These are phyloP conservation scores for Epistrophe grossulariae DNA, from an alignment of 2,888 invertebrate genomes.

Conservation along the genomic window DNA sequence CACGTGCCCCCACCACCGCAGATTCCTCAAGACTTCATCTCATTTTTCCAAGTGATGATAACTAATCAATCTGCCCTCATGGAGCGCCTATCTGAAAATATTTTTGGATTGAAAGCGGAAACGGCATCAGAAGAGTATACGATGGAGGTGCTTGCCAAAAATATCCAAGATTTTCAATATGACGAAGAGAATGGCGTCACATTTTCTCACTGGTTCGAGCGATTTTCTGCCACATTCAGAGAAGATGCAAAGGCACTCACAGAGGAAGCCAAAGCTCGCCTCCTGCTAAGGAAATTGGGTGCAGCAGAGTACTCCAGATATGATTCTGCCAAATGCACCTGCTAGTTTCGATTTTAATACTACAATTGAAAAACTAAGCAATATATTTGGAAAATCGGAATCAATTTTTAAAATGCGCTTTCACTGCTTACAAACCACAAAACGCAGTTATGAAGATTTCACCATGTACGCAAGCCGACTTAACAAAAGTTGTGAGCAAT, in stretches of 20 bases:
- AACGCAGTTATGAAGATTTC: constrained; percentile 62
- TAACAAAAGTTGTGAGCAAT: constrained; percentile 70
- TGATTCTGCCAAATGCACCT: constrained; percentile 69
- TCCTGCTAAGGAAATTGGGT: constrained; percentile 43
- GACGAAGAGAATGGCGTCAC: constrained; percentile 31
- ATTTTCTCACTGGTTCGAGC: constrained; percentile 33
- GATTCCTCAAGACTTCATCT: constrained; percentile 1
- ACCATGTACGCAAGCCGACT: constrained; percentile 52
- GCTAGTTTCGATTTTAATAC: constrained; percentile 48
- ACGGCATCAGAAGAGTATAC: constrained; percentile 13
- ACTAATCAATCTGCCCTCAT: constrained; percentile 32
- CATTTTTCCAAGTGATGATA: background rate
- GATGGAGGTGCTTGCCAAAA: constrained; percentile 26
- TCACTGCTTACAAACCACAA: constrained; percentile 59
- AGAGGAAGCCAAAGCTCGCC: constrained; percentile 20
- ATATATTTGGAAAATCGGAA: constrained; percentile 66
- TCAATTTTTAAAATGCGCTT: constrained; percentile 64
- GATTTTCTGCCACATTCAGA: constrained; percentile 24
- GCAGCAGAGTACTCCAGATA: constrained; percentile 41
- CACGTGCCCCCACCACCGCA: constrained; percentile 1
- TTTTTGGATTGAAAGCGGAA: background rate
- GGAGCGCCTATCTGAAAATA: constrained; percentile 3
- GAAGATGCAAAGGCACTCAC: constrained; percentile 34
- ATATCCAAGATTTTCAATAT: constrained; percentile 36
- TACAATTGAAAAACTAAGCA: constrained; percentile 54